Evolutionary conservation across 2,113 vertebrate genomes (phyloP).

Genomic region (Dasyurus viverrinus): DNA sequence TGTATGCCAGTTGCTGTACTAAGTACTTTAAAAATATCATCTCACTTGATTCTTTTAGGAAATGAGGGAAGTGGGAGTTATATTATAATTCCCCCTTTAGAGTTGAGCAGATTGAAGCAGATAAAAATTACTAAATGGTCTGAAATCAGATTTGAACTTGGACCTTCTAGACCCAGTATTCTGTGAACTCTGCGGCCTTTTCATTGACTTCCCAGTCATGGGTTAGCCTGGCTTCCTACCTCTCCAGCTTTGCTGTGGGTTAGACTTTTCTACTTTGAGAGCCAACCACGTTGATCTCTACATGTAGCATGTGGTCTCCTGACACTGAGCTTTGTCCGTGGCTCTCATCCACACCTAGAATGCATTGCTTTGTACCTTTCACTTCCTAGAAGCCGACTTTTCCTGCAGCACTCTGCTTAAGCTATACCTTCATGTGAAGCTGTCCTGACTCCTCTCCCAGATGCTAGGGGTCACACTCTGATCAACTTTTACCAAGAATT

Average conservation of each 20-base stretch:
- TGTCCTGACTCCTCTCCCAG: background rate
- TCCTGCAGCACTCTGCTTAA: background rate
- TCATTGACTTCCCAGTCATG: background rate
- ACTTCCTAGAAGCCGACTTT: background rate
- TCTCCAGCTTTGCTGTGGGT: background rate
- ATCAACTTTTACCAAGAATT: background rate
- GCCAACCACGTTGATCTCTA: background rate
- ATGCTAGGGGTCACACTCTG: background rate
- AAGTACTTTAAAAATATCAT: background rate
- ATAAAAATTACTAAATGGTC: background rate
- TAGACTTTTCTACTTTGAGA: background rate
- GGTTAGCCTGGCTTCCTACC: background rate
- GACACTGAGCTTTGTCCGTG: background rate
- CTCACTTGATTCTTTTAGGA: too few species aligned
- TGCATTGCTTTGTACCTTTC: background rate
- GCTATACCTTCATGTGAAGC: background rate
- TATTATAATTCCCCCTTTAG: background rate
- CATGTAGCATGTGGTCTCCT: background rate
- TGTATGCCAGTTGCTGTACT: background rate
- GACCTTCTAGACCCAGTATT: background rate
- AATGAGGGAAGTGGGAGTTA: background rate
- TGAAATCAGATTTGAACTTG: background rate
- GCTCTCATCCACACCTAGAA: background rate
- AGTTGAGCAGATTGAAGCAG: background rate
- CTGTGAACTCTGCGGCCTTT: background rate